phyloP scores from a whole-genome alignment of 2,888 invertebrate genomes.

The Prostheceraeus crozeri region DNA sequence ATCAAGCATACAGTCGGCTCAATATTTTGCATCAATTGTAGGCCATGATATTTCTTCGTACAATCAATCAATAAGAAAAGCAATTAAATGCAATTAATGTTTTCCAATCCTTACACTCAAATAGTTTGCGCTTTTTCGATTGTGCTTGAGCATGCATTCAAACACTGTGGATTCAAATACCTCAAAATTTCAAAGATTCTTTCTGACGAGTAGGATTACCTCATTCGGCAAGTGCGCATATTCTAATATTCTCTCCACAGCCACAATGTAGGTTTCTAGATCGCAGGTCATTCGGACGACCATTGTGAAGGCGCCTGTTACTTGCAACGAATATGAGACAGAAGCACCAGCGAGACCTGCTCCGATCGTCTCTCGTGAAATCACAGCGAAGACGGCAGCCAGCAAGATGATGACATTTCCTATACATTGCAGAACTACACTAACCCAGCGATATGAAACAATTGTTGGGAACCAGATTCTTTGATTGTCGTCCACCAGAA shows the following conservation, averaged over 20 bases:
- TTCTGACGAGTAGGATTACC: too few relatives aligned
- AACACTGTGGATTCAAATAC: too few relatives aligned
- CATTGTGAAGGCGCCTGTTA: slow-evolving; percentile 91
- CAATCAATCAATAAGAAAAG: too few relatives aligned
- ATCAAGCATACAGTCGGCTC: too few relatives aligned
- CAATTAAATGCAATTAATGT: too few relatives aligned
- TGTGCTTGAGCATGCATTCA: too few relatives aligned
- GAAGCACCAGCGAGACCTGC: slow-evolving; percentile 32
- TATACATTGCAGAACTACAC: slow-evolving; percentile 27
- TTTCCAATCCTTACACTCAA: too few relatives aligned
- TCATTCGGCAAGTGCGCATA: slow-evolving; percentile 65
- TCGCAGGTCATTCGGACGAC: slow-evolving; percentile 89
- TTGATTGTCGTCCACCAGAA: slow-evolving; percentile 82
- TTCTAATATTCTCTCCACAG: slow-evolving; percentile 91
- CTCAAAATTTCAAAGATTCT: too few relatives aligned
- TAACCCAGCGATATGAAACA: slow-evolving; percentile 68
- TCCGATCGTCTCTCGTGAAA: background rate
- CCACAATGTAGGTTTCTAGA: slow-evolving; percentile 91
- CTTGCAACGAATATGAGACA: slow-evolving; percentile 60
- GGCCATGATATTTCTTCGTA: too few relatives aligned
- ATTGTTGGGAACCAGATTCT: slow-evolving; percentile 83
- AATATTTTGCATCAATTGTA: too few relatives aligned
- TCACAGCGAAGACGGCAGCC: slow-evolving; percentile 26
- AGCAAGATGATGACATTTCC: slow-evolving; percentile 36
- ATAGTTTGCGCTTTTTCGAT: too few relatives aligned